These are phyloP conservation scores for Plagodis pulveraria DNA, from an alignment of 2,888 invertebrate genomes.

Conservation along the genomic window DNA sequence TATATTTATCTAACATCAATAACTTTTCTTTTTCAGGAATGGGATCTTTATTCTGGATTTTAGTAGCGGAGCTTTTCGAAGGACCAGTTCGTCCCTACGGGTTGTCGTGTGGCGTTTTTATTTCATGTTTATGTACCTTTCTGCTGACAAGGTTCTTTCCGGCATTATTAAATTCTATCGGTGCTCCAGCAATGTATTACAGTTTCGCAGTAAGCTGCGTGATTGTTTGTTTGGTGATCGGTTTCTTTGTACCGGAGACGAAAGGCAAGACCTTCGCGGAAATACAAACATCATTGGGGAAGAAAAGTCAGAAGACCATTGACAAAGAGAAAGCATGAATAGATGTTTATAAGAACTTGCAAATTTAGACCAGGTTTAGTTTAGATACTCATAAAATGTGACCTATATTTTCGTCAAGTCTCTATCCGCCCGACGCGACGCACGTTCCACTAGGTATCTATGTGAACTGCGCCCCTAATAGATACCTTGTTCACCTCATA, in stretches of 20 bases:
- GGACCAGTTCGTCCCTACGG: conserved; percentile 42
- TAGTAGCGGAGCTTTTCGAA: conserved; percentile 51
- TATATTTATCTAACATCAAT: no score
- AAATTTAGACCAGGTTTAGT: no score
- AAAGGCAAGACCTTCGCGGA: conserved; percentile 7
- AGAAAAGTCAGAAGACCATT: not conserved
- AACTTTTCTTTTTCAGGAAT: conserved; percentile 42
- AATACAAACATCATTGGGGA: conserved; percentile 12
- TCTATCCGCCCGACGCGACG: no score
- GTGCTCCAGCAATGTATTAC: conserved; percentile 19
- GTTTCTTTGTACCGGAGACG: conserved; percentile 16
- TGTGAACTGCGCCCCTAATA: no score
- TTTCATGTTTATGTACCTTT: conserved; percentile 1
- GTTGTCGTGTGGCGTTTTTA: conserved; percentile 10
- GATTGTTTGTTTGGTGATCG: conserved; percentile 1
- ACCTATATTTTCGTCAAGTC: no score
- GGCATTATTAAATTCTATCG: conserved; percentile 7
- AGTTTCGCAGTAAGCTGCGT: conserved; percentile 13
- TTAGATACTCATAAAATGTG: no score
- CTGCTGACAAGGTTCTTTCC: conserved; percentile 17
- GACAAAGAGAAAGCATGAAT: not conserved
- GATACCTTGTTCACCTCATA: no score
- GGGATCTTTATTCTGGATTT: conserved; percentile 49
- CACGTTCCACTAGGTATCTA: no score
- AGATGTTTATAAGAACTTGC: no score